Conservation (phyloP, 2,113 vertebrate species). For the Brienomyrus longianalis region DNA sequence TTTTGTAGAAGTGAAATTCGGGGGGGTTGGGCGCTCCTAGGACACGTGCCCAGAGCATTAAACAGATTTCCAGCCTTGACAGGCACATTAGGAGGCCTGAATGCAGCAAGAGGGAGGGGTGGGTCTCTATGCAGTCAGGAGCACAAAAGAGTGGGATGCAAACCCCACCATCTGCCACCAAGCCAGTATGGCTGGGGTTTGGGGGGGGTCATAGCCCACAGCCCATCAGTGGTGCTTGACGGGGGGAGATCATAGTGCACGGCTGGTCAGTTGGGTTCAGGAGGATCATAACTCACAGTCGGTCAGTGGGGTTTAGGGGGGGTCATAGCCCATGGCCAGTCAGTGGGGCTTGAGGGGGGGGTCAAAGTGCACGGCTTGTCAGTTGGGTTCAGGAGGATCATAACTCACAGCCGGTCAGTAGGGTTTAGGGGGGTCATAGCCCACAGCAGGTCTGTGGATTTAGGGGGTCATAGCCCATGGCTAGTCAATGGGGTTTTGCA, state of each 20-base stretch:
- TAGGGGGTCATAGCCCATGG: background rate
- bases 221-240: slow-evolving; percentile 19
- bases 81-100: slow-evolving; percentile 19
- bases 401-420: slow-evolving; percentile 24
- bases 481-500: background rate
- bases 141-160: slow-evolving; percentile 27
- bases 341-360: background rate
- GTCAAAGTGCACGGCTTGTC: background rate
- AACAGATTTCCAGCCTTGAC: slow-evolving; percentile 9
- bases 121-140: background rate
- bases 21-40: background rate
- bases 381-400: background rate
- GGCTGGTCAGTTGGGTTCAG: background rate
- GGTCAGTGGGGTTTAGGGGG: slow-evolving; percentile 15
- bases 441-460: slow-evolving; percentile 24
- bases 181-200: background rate
- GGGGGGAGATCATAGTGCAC: background rate
- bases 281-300: slow-evolving; percentile 9
- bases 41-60: background rate
- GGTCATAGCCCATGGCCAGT: background rate
- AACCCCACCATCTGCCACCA: slow-evolving; percentile 55
- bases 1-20: slow-evolving; percentile 13
- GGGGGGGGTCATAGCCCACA: slow-evolving; percentile 9
- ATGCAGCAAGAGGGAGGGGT: background rate
- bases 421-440: slow-evolving; percentile 4